Evolutionary conservation across 2,113 vertebrate species (phyloP), one percentile per base, ranked within the genome.

Genomic region (Cairina moschata): DNA sequence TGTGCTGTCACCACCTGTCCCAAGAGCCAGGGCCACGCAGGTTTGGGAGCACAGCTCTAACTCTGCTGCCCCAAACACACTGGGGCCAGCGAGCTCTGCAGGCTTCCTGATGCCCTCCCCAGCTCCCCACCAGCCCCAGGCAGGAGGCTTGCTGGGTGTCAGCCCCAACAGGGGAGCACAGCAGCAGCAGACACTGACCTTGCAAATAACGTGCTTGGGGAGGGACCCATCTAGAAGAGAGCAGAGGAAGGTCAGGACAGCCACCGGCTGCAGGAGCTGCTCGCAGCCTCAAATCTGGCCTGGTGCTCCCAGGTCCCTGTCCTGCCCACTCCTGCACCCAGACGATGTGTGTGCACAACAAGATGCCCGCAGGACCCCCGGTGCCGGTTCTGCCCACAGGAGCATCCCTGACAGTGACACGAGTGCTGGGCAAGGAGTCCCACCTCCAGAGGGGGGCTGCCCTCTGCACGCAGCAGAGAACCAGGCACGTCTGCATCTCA

Each of bases 141-240:
- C 36, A 16, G 36, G 55, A 36, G n/a, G 44, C 46, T 65, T 0
- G 0, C 17, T 1, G 2, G 71, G 74, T 36, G 77, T 69, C 25
- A 13, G 69, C 66, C 69, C 83, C 1, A 1, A 4, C 3, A 40
- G 56, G 31, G 56, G 50, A 44, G 23, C 3, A 2, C 29, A 8
- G 4, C 0, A 9, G 34, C 0, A 0, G 18, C 29, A 26, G 42
- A 76, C 88, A 97, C 98, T 97, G 93, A 98, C 98, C 98, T 98
- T 98, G 96, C 97, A 98, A 90, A 98, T 97, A 40, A 97, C 8
- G 7, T 97, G 97, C 83, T 97, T 97, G 92, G 96, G 83, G 36
- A 86, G 40, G 68, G 85, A 74, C 11, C 90, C 97, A 95, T 98
- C 98, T 98, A 86, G 89, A 79, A 97, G 69, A 97, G 63, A 95